phyloP scores from a whole-genome alignment of 1,140 invertebrate species.

The Ceratosolen solmsi region DNA sequence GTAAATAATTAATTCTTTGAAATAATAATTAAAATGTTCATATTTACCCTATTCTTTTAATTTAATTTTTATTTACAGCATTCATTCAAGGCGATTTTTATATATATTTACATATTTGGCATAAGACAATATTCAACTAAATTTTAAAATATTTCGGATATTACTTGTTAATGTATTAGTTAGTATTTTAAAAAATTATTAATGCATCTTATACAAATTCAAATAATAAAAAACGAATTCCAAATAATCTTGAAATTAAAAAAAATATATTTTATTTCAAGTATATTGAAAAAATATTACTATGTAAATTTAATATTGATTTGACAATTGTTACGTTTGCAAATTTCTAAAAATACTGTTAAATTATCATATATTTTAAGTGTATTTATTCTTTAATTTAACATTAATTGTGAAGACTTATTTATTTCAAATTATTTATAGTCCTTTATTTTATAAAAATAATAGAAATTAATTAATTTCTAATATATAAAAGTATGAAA shows the following conservation, averaged over 20 bases:
- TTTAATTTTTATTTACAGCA: conserved; percentile 5
- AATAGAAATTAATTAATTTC: not conserved
- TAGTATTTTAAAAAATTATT: not conserved
- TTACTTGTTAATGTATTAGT: not conserved
- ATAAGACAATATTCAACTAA: not conserved
- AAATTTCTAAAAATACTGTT: conserved; percentile 26
- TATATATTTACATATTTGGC: not conserved
- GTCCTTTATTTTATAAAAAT: not conserved
- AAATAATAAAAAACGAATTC: not conserved
- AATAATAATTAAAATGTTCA: not conserved
- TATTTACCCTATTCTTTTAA: not conserved
- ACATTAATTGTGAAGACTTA: not conserved
- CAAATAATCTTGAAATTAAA: not conserved
- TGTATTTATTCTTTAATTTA: conserved; percentile 8
- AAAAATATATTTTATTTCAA: not conserved
- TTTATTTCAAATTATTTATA: too few relatives aligned
- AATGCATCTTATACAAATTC: not conserved
- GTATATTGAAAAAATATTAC: not conserved
- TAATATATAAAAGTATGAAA: not conserved
- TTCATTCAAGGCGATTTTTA: not conserved
- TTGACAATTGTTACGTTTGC: conserved; percentile 20
- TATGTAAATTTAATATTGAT: not conserved
- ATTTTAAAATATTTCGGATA: not conserved
- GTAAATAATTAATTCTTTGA: conserved; percentile 4
- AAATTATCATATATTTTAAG: not conserved